Percentiles rank a stretch among this genome's conserved stretches.
phyloP scores from a whole-genome alignment of 2,113 vertebrate species.

The Barnardius zonarius region DNA sequence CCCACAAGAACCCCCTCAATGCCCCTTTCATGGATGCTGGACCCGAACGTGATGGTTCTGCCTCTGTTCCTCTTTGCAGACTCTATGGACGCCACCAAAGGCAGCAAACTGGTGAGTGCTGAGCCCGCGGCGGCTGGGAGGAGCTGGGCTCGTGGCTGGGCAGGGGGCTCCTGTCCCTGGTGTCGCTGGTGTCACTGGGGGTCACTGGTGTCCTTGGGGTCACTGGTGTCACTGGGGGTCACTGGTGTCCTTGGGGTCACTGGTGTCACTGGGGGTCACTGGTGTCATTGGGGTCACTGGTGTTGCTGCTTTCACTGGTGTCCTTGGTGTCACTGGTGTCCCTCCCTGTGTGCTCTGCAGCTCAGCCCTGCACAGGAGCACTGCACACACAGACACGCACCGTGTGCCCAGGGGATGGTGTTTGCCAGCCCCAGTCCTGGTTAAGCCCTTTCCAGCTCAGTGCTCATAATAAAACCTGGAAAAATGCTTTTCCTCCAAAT shows the following conservation, averaged over 20 bases:
- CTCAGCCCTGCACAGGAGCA: not conserved
- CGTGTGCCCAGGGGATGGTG: not conserved
- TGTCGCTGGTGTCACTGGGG: too few species aligned
- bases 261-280: too few species aligned
- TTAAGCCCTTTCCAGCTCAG: not conserved
- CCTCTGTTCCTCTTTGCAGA: slow-evolving; percentile 48
- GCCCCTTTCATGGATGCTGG: not conserved
- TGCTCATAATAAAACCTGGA: not conserved
- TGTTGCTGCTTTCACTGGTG: too few species aligned
- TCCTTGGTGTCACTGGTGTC: too few species aligned
- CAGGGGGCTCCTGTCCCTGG: too few species aligned
- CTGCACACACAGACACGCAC: too few species aligned
- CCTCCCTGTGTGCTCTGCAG: too few species aligned
- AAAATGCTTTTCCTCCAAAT: not conserved
- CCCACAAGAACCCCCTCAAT: not conserved
- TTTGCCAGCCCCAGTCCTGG: not conserved
- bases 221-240: too few species aligned
- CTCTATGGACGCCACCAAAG: slow-evolving; percentile 76
- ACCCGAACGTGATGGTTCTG: not conserved
- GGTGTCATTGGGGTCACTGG: too few species aligned
- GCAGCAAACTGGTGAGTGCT: slow-evolving; percentile 88
- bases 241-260: too few species aligned
- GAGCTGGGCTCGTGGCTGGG: too few species aligned
- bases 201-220: too few species aligned
- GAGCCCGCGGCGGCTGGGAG: not conserved